A percentile compares a stretch with the other conserved stretches of the same genome.
Evolutionary conservation across 2,113 vertebrate species (phyloP).

Genomic region (Pteronura brasiliensis): DNA sequence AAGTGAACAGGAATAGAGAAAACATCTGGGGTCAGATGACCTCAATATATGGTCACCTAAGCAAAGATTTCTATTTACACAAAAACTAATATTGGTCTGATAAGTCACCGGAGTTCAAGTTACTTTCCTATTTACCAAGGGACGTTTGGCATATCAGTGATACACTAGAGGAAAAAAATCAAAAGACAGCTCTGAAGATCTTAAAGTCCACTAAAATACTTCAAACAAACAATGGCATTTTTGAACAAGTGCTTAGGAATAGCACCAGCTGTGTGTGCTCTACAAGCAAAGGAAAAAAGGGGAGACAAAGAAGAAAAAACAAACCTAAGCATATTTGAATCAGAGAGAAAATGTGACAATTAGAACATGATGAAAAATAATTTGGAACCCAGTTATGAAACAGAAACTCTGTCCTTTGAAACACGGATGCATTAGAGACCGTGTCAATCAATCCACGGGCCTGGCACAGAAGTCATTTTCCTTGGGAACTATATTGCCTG

Average conservation of each 20-base stretch:
- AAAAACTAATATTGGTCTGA: conserved; percentile 16
- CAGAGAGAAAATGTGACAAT: background rate
- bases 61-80: conserved; percentile 54
- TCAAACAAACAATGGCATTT: conserved; percentile 45
- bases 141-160: conserved; percentile 54
- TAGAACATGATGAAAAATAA: conserved; percentile 9
- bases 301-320: background rate
- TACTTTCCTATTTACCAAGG: conserved; percentile 60
- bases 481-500: background rate
- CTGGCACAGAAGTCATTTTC: background rate
- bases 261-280: background rate
- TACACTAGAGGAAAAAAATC: conserved; percentile 37
- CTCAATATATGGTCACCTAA: background rate
- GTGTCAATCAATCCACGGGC: background rate
- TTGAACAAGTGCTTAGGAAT: background rate
- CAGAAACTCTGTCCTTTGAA: conserved; percentile 28
- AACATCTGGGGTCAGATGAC: background rate
- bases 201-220: conserved; percentile 38
- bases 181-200: conserved; percentile 58
- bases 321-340: background rate
- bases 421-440: background rate
- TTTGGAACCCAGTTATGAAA: background rate
- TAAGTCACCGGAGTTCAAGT: conserved; percentile 33
- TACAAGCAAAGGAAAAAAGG: background rate
- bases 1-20: background rate